These are phyloP conservation scores for Sclerurus mexicanus DNA, from an alignment of 2,113 vertebrate genomes.

Conservation along the genomic window DNA sequence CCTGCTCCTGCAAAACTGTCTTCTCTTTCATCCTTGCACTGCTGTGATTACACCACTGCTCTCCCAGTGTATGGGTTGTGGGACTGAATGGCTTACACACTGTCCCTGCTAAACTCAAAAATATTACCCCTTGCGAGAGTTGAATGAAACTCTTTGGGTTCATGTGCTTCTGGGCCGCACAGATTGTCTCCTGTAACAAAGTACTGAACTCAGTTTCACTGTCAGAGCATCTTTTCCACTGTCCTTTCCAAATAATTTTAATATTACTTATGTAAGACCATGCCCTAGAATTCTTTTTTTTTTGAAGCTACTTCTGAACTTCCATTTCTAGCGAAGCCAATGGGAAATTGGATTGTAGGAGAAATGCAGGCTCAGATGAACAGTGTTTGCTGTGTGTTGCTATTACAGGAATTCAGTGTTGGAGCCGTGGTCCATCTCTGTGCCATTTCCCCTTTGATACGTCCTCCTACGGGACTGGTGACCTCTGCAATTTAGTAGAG, in stretches of 20 bases:
- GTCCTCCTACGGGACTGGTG: neutral
- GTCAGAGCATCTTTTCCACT: neutral
- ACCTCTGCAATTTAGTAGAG: neutral
- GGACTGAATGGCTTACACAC: neutral
- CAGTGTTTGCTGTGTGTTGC: neutral
- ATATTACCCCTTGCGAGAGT: neutral
- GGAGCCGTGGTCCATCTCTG: neutral
- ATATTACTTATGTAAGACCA: neutral
- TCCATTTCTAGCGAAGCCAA: neutral
- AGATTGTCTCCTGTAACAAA: neutral
- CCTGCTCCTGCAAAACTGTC: neutral
- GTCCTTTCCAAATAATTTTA: neutral
- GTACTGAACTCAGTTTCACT: neutral
- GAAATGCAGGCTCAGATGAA: neutral
- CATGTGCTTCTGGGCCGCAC: neutral
- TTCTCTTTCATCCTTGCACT: neutral
- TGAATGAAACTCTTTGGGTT: neutral
- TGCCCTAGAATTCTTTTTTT: neutral
- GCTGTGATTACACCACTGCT: rapidly evolving
- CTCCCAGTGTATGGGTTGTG: neutral
- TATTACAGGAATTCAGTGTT: neutral
- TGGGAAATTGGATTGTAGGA: neutral
- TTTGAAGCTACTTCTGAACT: neutral
- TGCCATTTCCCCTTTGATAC: neutral
- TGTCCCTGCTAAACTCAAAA: neutral